phyloP scores from a whole-genome alignment of 2,888 invertebrate genomes.

The Chironomus riparius region DNA sequence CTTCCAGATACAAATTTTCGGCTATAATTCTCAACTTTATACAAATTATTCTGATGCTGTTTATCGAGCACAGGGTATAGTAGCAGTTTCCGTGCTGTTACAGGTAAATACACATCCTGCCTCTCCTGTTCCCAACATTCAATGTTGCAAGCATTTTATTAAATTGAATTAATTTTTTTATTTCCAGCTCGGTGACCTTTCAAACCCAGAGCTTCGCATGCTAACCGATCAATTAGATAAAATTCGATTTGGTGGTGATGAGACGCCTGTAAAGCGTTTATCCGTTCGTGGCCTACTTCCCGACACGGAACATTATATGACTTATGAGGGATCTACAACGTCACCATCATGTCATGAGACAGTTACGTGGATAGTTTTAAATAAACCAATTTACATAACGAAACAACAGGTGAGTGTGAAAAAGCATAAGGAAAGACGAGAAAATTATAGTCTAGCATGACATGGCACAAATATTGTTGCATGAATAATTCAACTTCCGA shows the following conservation, averaged over 20 bases:
- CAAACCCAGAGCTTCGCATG: constrained; percentile 83
- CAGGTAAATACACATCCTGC: constrained; percentile 61
- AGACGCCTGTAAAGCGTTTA: constrained; percentile 73
- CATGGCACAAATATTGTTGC: too few relatives aligned
- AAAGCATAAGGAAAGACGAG: too few relatives aligned
- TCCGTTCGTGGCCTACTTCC: constrained; percentile 84
- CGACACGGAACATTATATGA: constrained; percentile 93
- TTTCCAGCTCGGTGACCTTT: constrained; percentile 80
- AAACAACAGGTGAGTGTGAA: constrained; percentile 72
- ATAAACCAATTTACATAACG: constrained; percentile 96
- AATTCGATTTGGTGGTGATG: constrained; percentile 84
- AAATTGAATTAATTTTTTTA: background rate
- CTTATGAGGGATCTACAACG: constrained; percentile 95
- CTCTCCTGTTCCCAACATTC: background rate
- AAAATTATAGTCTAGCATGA: too few relatives aligned
- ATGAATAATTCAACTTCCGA: too few relatives aligned
- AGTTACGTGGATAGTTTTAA: constrained; percentile 96
- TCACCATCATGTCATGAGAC: constrained; percentile 97
- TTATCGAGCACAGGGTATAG: constrained; percentile 88
- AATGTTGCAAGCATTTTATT: background rate
- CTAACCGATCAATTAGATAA: constrained; percentile 87
- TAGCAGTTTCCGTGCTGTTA: constrained; percentile 85
- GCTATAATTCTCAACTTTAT: constrained; percentile 96
- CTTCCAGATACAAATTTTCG: constrained; percentile 90
- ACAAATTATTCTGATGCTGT: constrained; percentile 92